A percentile compares a stretch with the other conserved stretches of the same genome.
Evolutionary conservation across 2,113 vertebrate genomes (phyloP).

Genomic region (Glareola pratincola): DNA sequence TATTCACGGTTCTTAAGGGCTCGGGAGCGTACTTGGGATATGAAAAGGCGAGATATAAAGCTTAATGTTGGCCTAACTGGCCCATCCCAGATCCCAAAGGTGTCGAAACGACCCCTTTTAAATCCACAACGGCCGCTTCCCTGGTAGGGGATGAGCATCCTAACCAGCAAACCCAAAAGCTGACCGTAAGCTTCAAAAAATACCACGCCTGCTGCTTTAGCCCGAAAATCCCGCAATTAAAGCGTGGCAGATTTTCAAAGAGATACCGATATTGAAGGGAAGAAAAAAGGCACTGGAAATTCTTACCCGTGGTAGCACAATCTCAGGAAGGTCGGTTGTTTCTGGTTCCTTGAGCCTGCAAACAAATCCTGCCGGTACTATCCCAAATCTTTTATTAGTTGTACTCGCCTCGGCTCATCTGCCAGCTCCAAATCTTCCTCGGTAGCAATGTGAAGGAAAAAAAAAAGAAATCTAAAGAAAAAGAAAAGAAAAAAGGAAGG

Average conservation of each 20-base stretch:
- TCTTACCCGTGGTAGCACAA: neutral
- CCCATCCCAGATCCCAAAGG: neutral
- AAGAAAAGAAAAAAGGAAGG: neutral
- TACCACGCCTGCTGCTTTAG: neutral
- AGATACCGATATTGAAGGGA: neutral
- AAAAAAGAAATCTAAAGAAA: neutral
- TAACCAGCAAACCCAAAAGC: neutral
- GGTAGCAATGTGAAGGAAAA: neutral
- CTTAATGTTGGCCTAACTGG: neutral
- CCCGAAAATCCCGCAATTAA: neutral
- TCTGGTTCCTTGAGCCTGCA: neutral
- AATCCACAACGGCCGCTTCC: neutral
- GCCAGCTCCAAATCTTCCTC: neutral
- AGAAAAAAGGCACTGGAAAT: neutral
- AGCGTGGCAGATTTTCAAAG: neutral
- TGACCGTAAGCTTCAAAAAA: neutral
- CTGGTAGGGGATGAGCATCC: neutral
- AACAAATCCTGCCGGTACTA: neutral
- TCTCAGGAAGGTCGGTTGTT: neutral
- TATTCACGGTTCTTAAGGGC: neutral
- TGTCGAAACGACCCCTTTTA: neutral
- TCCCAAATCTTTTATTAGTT: neutral
- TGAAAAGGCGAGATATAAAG: neutral
- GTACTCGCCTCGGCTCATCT: neutral
- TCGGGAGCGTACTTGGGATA: neutral